phyloP scores from a whole-genome alignment of 35 echinoderm and acorn worm species.

The Lytechinus variegatus region DNA sequence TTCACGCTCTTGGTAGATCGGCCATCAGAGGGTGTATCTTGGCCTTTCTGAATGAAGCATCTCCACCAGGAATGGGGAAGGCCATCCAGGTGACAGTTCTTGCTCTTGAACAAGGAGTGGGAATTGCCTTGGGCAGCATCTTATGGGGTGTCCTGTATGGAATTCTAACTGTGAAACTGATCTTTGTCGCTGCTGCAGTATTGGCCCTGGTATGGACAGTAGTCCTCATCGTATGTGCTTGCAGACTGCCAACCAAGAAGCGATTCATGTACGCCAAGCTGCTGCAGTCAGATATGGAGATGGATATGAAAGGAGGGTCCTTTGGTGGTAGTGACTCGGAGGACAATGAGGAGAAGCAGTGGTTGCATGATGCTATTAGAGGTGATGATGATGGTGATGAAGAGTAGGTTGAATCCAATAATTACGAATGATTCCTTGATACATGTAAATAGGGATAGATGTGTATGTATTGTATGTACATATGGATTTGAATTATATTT shows the following conservation, averaged over 20 bases:
- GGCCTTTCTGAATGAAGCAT: conserved; percentile 60
- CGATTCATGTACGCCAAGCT: conserved; percentile 77
- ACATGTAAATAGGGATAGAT: not conserved
- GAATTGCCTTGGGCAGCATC: conserved; percentile 52
- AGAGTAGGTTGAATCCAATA: not conserved
- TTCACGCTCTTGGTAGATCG: conserved; percentile 56
- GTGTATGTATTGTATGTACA: no score
- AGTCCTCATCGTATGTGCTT: conserved; percentile 58
- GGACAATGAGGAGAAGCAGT: conserved; percentile 19
- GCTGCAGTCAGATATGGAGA: conserved; percentile 58
- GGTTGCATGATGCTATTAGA: conserved; percentile 44
- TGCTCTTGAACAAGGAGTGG: conserved; percentile 66
- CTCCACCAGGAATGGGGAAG: conserved; percentile 73
- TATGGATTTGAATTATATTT: no score
- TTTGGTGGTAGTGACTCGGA: conserved; percentile 35
- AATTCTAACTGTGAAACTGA: conserved; percentile 27
- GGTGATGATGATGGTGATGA: not conserved
- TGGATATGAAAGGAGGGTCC: conserved; percentile 21
- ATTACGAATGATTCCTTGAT: not conserved
- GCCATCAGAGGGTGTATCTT: conserved; percentile 56
- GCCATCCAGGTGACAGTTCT: conserved; percentile 51
- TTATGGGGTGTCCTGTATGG: conserved; percentile 67
- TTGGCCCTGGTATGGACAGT: conserved; percentile 67
- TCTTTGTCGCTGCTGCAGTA: conserved; percentile 48
- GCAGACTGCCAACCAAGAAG: conserved; percentile 61